These are phyloP conservation scores for Pedetes capensis DNA, from an alignment of 2,113 vertebrate genomes.

Conservation along the genomic window DNA sequence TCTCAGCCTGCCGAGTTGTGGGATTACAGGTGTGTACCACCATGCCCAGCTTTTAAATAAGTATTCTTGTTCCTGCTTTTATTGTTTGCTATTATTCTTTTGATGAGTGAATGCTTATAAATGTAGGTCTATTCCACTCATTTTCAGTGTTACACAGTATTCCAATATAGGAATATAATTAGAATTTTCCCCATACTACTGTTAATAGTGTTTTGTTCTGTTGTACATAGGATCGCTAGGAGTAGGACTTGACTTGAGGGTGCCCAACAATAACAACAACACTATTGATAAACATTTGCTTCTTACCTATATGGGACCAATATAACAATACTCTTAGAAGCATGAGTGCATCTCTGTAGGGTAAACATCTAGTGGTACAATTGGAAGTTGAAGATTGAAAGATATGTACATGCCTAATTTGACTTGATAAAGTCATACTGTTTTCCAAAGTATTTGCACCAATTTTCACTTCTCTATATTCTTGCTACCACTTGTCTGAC, in stretches of 20 bases:
- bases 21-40: background rate
- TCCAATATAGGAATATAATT: background rate
- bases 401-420: background rate
- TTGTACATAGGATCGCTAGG: too few species aligned
- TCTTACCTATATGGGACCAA: background rate
- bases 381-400: background rate
- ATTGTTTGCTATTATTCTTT: background rate
- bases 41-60: background rate
- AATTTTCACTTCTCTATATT: background rate
- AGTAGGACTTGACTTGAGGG: too few species aligned
- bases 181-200: background rate
- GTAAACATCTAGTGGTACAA: background rate
- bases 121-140: background rate
- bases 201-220: too few species aligned
- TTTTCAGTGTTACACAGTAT: background rate
- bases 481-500: background rate
- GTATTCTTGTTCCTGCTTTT: background rate
- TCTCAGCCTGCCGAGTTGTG: background rate
- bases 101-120: background rate
- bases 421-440: fast-evolving
- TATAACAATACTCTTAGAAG: background rate
- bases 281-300: background rate
- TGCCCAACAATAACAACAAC: too few species aligned
- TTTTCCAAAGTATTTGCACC: background rate
- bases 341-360: background rate